phyloP scores from a whole-genome alignment of 1,140 invertebrate species.

The Agrypnia vestita region DNA sequence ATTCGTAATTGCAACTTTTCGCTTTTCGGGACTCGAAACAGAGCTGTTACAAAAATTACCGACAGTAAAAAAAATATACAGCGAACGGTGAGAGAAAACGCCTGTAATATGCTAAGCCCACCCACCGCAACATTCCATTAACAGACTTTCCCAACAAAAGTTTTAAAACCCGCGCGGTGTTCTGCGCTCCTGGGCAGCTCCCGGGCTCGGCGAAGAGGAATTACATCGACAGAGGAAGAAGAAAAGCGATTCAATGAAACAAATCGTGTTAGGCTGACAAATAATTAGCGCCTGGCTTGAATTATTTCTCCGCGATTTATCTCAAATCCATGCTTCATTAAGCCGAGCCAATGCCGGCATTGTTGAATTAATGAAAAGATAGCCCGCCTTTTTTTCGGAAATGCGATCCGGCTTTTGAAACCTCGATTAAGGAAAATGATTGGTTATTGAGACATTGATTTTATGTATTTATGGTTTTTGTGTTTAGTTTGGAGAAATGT shows the following conservation, averaged over 20 bases:
- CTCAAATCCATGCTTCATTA: conserved; percentile 4
- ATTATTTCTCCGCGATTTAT: conserved; percentile 17
- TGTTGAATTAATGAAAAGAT: background rate
- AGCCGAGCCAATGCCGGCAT: background rate
- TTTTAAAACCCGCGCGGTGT: conserved; percentile 40
- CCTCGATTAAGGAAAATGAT: no score
- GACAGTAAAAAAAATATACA: background rate
- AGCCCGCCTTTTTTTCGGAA: background rate
- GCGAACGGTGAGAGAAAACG: background rate
- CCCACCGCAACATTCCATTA: conserved; percentile 34
- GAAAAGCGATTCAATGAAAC: conserved; percentile 19
- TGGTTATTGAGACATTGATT: no score
- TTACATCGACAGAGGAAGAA: background rate
- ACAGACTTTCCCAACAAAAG: conserved; percentile 31
- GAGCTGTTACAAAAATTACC: background rate
- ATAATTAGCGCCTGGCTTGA: conserved; percentile 28
- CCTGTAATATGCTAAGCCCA: conserved; percentile 13
- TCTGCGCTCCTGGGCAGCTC: background rate
- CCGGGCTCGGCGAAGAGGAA: background rate
- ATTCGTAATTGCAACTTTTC: no score
- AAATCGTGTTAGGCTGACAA: conserved; percentile 33
- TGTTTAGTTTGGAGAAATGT: no score
- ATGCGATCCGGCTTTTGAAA: no score
- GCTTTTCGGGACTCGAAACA: background rate
- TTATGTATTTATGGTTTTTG: no score